Conservation (phyloP, 2,797 vertebrate species). For the Hoplostethus mediterraneus region DNA sequence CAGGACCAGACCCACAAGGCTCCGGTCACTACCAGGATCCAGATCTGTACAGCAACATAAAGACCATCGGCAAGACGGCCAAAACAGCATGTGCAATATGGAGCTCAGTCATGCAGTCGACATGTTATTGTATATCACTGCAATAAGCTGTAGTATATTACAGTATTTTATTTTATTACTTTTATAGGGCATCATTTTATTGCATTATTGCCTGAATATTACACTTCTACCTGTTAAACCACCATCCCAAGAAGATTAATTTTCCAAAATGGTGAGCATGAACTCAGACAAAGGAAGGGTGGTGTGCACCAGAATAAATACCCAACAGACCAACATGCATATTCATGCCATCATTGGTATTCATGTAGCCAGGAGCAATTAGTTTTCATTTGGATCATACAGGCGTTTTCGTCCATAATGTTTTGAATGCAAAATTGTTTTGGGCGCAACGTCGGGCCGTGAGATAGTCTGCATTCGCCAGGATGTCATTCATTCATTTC, state of each 20-base stretch:
- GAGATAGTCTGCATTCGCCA: not conserved
- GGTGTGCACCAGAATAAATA: slow-evolving; percentile 9
- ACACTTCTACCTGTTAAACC: no score
- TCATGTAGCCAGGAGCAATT: slow-evolving; percentile 28
- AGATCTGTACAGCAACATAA: not conserved
- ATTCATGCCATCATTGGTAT: slow-evolving; percentile 43
- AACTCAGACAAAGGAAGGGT: not conserved
- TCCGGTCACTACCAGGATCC: slow-evolving; percentile 5
- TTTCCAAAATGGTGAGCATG: not conserved
- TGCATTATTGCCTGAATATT: no score
- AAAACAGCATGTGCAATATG: not conserved
- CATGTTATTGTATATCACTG: no score
- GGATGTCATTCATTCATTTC: not conserved
- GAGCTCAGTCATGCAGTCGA: no score
- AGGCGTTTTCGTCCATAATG: slow-evolving; percentile 14
- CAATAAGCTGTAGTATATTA: no score
- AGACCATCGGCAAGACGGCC: not conserved
- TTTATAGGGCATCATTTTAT: no score
- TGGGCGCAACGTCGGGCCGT: not conserved
- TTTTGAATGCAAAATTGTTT: not conserved
- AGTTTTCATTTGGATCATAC: slow-evolving; percentile 34
- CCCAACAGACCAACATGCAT: slow-evolving; percentile 39
- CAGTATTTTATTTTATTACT: no score
- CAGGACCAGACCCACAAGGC: not conserved
- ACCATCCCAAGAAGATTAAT: no score